phyloP scores from a whole-genome alignment of 2,797 vertebrate genomes.

The Ctenopoma kingsleyae region DNA sequence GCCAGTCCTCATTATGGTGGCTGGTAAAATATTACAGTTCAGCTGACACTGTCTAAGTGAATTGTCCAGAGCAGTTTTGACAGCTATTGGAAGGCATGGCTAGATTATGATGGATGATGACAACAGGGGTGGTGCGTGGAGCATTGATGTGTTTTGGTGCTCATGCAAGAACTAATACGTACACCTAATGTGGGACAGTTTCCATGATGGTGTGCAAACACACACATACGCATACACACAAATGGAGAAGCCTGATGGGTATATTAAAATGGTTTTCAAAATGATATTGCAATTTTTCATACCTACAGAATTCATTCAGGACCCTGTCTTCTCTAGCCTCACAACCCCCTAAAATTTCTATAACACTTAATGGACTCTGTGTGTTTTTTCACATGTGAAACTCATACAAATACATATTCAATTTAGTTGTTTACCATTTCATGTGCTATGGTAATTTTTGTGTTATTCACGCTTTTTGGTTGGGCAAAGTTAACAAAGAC shows the following conservation, averaged over 20 bases:
- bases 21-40: slow-evolving; percentile 81
- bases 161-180: slow-evolving; percentile 72
- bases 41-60: slow-evolving; percentile 81
- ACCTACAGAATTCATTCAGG: slow-evolving; percentile 63
- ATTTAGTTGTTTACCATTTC: slow-evolving; percentile 45
- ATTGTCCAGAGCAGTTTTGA: slow-evolving; percentile 81
- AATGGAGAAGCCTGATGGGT: slow-evolving; percentile 69
- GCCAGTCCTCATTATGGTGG: slow-evolving; percentile 78
- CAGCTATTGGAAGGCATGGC: slow-evolving; percentile 76
- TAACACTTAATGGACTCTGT: slow-evolving; percentile 15
- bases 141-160: slow-evolving; percentile 77
- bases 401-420: slow-evolving; percentile 25
- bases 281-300: slow-evolving; percentile 70
- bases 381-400: slow-evolving; percentile 7
- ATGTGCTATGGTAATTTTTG: slow-evolving; percentile 34
- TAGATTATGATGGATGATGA: slow-evolving; percentile 84
- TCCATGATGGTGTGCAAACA: slow-evolving; percentile 40
- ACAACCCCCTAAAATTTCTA: slow-evolving; percentile 21
- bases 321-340: slow-evolving; percentile 17
- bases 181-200: slow-evolving; percentile 66
- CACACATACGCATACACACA: slow-evolving; percentile 20
- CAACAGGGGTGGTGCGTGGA: slow-evolving; percentile 72
- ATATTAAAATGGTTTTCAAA: slow-evolving; percentile 70
- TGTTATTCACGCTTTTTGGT: slow-evolving; percentile 40
- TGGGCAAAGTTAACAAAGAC: slow-evolving; percentile 18